phyloP scores from a whole-genome alignment of 2,113 vertebrate species.

The Tamias sibiricus region DNA sequence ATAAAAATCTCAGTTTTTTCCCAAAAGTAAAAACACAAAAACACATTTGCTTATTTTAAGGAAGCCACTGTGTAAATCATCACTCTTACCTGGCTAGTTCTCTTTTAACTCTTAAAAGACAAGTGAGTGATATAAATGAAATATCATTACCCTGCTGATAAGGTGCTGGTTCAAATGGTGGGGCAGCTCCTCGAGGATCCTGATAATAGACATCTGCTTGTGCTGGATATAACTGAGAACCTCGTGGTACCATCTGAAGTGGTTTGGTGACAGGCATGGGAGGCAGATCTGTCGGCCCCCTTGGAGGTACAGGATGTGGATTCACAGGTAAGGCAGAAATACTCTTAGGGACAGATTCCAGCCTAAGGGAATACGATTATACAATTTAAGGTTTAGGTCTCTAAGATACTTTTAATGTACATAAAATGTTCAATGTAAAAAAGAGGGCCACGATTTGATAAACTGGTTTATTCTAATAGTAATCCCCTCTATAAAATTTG shows the following conservation, averaged over 20 bases:
- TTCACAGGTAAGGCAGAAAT: slow-evolving; percentile 91
- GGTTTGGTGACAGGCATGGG: slow-evolving; percentile 92
- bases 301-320: slow-evolving; percentile 89
- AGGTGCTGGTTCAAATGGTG: slow-evolving; percentile 93
- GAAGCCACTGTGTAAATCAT: background rate
- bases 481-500: background rate
- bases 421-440: background rate
- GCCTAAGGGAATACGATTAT: slow-evolving; percentile 83
- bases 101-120: slow-evolving; percentile 36
- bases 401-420: slow-evolving; percentile 33
- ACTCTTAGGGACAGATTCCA: slow-evolving; percentile 91
- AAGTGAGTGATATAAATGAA: slow-evolving; percentile 16
- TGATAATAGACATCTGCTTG: slow-evolving; percentile 94
- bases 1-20: slow-evolving; percentile 46
- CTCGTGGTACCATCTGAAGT: slow-evolving; percentile 92
- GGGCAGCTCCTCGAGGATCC: slow-evolving; percentile 91
- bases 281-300: slow-evolving; percentile 91
- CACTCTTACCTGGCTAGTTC: background rate
- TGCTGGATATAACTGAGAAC: slow-evolving; percentile 91
- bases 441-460: background rate
- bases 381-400: slow-evolving; percentile 46
- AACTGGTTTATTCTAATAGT: slow-evolving; percentile 18
- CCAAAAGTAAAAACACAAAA: slow-evolving; percentile 29
- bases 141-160: slow-evolving; percentile 91
- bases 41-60: background rate